phyloP scores from a whole-genome alignment of 2,797 vertebrate species.

The Pseudotriccus pelzelni region DNA sequence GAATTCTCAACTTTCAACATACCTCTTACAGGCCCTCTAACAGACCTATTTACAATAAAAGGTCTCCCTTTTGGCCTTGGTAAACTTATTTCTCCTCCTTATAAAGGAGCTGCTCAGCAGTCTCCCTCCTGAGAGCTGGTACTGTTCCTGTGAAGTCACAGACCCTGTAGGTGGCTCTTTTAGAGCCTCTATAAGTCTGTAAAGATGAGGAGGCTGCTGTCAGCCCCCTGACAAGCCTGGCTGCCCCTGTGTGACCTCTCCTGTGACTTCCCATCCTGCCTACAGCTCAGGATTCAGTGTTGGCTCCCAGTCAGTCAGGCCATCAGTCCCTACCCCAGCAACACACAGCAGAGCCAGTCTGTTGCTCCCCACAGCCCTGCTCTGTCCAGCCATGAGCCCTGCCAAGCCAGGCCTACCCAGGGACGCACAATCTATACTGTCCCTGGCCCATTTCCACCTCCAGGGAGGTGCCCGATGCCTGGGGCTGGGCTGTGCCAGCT shows the following conservation, averaged over 20 bases:
- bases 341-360: accelerated
- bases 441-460: too few species aligned
- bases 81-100: neutral
- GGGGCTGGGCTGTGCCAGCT: neutral
- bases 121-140: neutral
- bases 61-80: neutral
- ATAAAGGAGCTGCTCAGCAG: neutral
- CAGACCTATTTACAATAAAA: neutral
- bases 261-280: neutral
- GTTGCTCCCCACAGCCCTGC: neutral
- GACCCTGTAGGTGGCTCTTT: neutral
- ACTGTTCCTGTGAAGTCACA: neutral
- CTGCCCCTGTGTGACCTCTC: neutral
- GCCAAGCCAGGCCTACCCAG: accelerated
- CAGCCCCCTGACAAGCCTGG: neutral
- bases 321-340: neutral
- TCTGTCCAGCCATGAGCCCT: neutral
- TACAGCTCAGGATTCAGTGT: too few species aligned
- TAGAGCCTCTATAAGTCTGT: neutral
- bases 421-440: accelerated
- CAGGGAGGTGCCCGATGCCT: accelerated
- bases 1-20: neutral
- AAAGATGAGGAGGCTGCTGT: neutral
- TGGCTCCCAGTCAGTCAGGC: too few species aligned
- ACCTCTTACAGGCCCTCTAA: neutral